Evolutionary conservation across 2,113 vertebrate genomes (phyloP).

Genomic region (Taxidea taxus): DNA sequence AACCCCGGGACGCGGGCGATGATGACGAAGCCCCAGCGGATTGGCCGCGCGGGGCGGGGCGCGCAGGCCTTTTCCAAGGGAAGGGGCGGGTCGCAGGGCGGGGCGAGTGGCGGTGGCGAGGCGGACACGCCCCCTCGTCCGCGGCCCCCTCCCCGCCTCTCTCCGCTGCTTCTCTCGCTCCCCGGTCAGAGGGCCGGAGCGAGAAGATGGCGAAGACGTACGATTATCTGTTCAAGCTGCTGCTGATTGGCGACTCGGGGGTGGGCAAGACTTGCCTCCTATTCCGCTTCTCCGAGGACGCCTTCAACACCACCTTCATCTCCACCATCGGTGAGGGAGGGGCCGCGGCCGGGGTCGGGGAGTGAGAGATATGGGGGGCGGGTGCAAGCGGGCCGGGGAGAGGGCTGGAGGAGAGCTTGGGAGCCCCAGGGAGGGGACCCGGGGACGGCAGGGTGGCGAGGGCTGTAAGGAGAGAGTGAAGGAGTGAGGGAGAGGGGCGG

Average conservation of each 20-base stretch:
- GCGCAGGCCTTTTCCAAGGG: conserved; percentile 80
- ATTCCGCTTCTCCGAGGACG: conserved; percentile 97
- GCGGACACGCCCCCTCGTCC: conserved; percentile 63
- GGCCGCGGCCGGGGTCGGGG: conserved; percentile 12
- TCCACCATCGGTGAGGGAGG: conserved; percentile 93
- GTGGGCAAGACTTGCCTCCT: conserved; percentile 97
- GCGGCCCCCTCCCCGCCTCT: conserved; percentile 29
- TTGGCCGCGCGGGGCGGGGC: conserved; percentile 45
- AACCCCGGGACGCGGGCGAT: not conserved
- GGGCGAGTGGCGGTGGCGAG: not conserved
- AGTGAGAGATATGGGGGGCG: not conserved
- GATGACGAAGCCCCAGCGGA: not conserved
- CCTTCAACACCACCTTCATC: conserved; percentile 98
- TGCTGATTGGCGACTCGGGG: conserved; percentile 96
- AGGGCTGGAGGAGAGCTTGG: not conserved
- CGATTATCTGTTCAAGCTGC: conserved; percentile 98
- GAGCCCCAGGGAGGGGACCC: not conserved
- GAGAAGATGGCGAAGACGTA: conserved; percentile 91
- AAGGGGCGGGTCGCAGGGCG: conserved; percentile 24
- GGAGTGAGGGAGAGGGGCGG: not conserved
- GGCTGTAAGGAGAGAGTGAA: not conserved
- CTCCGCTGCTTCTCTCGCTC: conserved; percentile 17
- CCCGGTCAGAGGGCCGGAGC: conserved; percentile 72
- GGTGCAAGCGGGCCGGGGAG: not conserved
- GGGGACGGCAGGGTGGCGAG: not conserved